These are phyloP conservation scores for Orthonyx spaldingii DNA, from an alignment of 2,113 vertebrate species.

Conservation along the genomic window DNA sequence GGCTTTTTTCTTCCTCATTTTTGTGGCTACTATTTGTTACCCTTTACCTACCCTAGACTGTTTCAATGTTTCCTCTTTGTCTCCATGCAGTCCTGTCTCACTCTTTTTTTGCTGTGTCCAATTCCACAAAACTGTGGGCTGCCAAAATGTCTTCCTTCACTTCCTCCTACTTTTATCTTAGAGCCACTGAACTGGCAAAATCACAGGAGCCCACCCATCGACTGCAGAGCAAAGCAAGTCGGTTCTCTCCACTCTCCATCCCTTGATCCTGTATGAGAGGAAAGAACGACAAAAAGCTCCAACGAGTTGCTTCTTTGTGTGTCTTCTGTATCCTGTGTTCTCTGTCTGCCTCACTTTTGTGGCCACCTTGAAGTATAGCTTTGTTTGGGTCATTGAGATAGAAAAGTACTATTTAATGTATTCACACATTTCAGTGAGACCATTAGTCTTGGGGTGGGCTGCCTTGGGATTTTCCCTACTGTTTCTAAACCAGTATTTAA, in stretches of 20 bases:
- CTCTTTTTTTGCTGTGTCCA: background rate
- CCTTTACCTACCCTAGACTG: background rate
- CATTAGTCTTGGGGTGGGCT: background rate
- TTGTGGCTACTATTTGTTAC: background rate
- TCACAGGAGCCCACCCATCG: background rate
- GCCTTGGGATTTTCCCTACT: background rate
- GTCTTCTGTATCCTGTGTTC: background rate
- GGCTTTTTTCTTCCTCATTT: background rate
- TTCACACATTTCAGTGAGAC: background rate
- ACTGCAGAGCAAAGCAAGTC: background rate
- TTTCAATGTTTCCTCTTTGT: background rate
- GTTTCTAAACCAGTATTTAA: background rate
- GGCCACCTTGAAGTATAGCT: background rate
- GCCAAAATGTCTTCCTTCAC: background rate
- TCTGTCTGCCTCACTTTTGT: background rate
- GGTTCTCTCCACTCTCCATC: background rate
- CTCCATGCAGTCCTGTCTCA: background rate
- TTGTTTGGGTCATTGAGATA: background rate
- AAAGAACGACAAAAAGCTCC: background rate
- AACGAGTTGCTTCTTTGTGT: background rate
- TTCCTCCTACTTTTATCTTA: background rate
- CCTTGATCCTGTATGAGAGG: background rate
- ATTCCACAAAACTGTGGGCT: background rate
- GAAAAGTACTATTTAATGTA: background rate
- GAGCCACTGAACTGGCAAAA: background rate